A percentile compares a stretch with the other conserved stretches of the same genome.
These are phyloP conservation scores for Bothrops jararaca DNA, from an alignment of 2,113 vertebrate species.

Conservation along the genomic window DNA sequence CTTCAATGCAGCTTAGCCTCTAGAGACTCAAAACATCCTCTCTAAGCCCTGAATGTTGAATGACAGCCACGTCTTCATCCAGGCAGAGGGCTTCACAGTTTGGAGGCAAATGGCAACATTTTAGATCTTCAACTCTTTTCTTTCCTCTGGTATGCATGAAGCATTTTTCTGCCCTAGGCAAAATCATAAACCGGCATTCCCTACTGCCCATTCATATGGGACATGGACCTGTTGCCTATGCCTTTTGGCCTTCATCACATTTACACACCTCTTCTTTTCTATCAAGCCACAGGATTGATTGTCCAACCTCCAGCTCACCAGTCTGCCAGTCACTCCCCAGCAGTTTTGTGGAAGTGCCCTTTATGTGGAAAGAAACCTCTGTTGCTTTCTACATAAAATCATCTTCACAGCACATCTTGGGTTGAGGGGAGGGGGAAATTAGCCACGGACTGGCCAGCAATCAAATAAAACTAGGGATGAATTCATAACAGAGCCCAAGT, in stretches of 20 bases:
- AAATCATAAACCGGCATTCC: background rate
- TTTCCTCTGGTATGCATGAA: background rate
- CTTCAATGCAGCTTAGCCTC: background rate
- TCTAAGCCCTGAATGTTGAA: background rate
- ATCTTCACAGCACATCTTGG: background rate
- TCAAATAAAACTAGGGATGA: background rate
- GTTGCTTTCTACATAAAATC: background rate
- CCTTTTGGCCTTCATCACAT: background rate
- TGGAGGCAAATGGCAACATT: slow-evolving; percentile 5
- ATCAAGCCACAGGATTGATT: background rate
- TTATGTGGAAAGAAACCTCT: background rate
- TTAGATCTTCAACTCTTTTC: background rate
- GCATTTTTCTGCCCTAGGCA: background rate
- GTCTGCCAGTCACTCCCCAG: background rate
- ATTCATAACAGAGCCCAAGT: background rate
- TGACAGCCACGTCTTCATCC: background rate
- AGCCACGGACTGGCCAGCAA: background rate
- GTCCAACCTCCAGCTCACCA: background rate
- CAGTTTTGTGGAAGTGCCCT: background rate
- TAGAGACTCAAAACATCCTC: background rate
- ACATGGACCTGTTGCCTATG: background rate
- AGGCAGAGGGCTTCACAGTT: background rate
- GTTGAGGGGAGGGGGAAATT: background rate
- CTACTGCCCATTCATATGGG: background rate
- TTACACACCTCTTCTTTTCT: background rate